Evolutionary conservation across 2,797 vertebrate genomes (phyloP).

Genomic region (Typhlichthys subterraneus): DNA sequence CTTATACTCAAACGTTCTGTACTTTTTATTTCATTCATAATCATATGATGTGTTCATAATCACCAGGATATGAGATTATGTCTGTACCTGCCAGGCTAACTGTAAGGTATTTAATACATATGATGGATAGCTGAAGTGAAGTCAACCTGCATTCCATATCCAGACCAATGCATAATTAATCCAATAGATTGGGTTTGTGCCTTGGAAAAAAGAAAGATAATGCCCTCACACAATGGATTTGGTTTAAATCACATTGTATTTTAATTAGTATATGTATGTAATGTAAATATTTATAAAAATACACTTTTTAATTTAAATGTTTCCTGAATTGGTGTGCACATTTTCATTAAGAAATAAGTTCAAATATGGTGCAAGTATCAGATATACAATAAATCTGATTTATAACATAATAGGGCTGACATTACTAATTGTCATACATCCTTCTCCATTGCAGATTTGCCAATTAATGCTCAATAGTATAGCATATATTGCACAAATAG

Average conservation of each 20-base stretch:
- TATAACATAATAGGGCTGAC: too few relatives aligned
- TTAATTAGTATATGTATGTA: too few relatives aligned
- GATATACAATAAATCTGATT: too few relatives aligned
- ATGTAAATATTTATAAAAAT: too few relatives aligned
- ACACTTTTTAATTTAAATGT: too few relatives aligned
- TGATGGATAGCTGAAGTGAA: conserved; percentile 71
- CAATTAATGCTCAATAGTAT: too few relatives aligned
- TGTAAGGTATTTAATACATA: conserved; percentile 52
- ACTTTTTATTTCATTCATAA: conserved; percentile 5
- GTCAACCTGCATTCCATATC: conserved; percentile 61
- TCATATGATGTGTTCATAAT: not conserved
- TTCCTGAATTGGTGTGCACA: too few relatives aligned
- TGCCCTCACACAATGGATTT: conserved; percentile 50
- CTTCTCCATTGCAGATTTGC: too few relatives aligned
- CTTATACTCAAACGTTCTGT: not conserved
- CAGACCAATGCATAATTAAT: conserved; percentile 81
- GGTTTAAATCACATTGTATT: conserved; percentile 25
- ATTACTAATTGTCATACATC: too few relatives aligned
- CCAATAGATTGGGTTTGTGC: conserved; percentile 70
- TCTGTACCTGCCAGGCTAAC: conserved; percentile 53
- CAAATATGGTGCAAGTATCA: too few relatives aligned
- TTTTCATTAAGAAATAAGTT: too few relatives aligned
- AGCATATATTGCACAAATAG: too few relatives aligned
- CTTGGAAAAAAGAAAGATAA: conserved; percentile 74
- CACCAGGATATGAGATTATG: conserved; percentile 29